Evolutionary conservation across 2,113 vertebrate genomes (phyloP).

Genomic region (Oncorhynchus mykiss): DNA sequence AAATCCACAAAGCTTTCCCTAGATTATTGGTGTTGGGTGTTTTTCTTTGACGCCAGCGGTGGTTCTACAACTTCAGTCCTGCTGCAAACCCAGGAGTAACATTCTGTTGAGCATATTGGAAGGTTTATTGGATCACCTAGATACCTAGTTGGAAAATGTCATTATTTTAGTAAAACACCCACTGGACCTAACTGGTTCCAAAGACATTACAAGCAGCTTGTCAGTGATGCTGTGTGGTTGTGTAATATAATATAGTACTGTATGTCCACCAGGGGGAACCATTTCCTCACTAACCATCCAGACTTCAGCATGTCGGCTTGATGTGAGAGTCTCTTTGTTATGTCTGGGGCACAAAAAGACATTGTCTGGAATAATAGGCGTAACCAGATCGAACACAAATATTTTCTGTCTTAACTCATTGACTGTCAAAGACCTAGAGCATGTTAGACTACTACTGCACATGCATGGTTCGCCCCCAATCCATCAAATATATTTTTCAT

Average conservation of each 20-base stretch:
- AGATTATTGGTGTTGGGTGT: background rate
- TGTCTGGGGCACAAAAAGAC: constrained; percentile 46
- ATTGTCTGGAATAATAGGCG: constrained; percentile 6
- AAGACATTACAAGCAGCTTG: background rate
- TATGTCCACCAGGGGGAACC: constrained; percentile 65
- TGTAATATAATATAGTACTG: constrained; percentile 14
- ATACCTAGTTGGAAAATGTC: too few relatives aligned
- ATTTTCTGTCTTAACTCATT: background rate
- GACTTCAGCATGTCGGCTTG: background rate
- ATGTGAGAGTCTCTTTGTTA: constrained; percentile 56
- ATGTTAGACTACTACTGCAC: background rate
- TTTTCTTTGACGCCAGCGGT: background rate
- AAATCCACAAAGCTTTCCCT: constrained; percentile 59
- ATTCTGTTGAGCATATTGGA: background rate
- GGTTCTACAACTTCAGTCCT: background rate
- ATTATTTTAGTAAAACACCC: too few relatives aligned
- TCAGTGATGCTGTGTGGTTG: constrained; percentile 11
- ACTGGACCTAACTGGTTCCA: too few relatives aligned
- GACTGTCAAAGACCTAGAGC: background rate
- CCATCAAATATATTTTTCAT: background rate
- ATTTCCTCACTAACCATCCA: constrained; percentile 42
- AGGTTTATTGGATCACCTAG: too few relatives aligned
- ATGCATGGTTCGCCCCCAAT: background rate
- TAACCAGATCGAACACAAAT: background rate
- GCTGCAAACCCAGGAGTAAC: background rate